These are phyloP conservation scores for Melanotus villosus DNA, from an alignment of 2,888 invertebrate species.

Conservation along the genomic window DNA sequence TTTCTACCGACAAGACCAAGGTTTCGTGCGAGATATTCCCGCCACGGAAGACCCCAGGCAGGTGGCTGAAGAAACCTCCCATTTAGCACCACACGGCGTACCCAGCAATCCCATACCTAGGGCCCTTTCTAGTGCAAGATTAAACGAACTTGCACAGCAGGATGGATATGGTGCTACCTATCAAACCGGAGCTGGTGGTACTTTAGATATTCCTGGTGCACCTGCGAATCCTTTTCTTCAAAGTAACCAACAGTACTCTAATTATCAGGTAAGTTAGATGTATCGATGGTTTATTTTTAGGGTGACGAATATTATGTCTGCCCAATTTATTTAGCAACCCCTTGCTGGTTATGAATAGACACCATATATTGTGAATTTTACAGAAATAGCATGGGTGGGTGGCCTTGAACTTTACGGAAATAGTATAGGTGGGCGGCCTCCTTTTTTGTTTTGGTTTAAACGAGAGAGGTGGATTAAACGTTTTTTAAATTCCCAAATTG, in stretches of 20 bases:
- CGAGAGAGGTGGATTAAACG: no score
- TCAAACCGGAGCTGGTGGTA: conserved; percentile 76
- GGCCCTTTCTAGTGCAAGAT: conserved; percentile 85
- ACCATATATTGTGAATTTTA: no score
- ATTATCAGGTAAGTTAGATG: conserved; percentile 59
- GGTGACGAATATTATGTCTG: no score
- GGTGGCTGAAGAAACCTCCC: conserved; percentile 83
- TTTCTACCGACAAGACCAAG: conserved; percentile 87
- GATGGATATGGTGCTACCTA: conserved; percentile 85
- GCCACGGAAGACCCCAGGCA: conserved; percentile 84
- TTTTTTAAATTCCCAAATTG: no score
- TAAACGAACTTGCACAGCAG: conserved; percentile 83
- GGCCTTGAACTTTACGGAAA: no score
- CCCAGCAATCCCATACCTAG: conserved; percentile 93
- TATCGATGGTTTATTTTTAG: no score
- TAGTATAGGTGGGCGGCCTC: no score
- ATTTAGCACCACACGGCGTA: conserved; percentile 95
- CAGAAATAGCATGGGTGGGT: no score
- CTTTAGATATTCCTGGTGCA: conserved; percentile 76
- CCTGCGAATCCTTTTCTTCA: conserved; percentile 68
- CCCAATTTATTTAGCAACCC: no score
- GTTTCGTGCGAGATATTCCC: conserved; percentile 79
- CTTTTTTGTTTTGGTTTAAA: no score
- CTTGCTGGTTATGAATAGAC: no score
- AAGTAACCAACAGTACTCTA: conserved; percentile 50